Base-by-base conservation (phyloP, 1,140 invertebrate genomes). In the Aethina tumida region DNA sequence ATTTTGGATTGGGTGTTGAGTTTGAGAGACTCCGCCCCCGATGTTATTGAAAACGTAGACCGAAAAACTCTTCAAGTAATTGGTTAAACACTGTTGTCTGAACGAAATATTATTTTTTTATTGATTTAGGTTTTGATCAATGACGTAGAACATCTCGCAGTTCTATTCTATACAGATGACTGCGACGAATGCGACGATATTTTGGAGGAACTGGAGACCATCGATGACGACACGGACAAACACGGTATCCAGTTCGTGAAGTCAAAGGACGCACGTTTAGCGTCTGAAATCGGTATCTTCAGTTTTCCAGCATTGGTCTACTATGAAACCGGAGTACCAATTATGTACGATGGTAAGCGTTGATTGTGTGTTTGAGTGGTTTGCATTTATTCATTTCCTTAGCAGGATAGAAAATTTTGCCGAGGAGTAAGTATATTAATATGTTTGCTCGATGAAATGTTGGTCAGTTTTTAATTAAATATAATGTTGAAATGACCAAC, bases 181-280 rank as follows among this genome's bases (percentile, higher is more conserved):
- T 87, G 83, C 55, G 74, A 83, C 39, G 74, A 79, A 6, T 94
- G 89, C 58, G 71, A 78, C 31, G 78, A 81, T 45, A 81, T 94
- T 43, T 64, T 95, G 12, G 79, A 89, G 50, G 87, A 93, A 53
- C 63, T 95, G 41, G 91, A 95, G 66, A 92, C 85, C 21, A 94
- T 95, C 54, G 90, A 94, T 55, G 90, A 94, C 62, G 88, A 93
- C 48, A 88, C 88, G 5, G 88, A 94, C 56, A 80, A 89, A 52
- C 80, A 89, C 51, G 87, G 87, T 39, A 60, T 60, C 19, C 86
- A 94, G 63, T 92, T 96, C 64, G 89, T 95, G 5, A 94, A 94
- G 59, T 90, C 87, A 1, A 90, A 85, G 55, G 89, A 94, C 65
- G 74, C 82, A 13, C 85, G 86, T 62, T 62, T 91, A 28, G 89